phyloP scores from a whole-genome alignment of 2,888 invertebrate species.

The Hirtodrosophila trivittata region DNA sequence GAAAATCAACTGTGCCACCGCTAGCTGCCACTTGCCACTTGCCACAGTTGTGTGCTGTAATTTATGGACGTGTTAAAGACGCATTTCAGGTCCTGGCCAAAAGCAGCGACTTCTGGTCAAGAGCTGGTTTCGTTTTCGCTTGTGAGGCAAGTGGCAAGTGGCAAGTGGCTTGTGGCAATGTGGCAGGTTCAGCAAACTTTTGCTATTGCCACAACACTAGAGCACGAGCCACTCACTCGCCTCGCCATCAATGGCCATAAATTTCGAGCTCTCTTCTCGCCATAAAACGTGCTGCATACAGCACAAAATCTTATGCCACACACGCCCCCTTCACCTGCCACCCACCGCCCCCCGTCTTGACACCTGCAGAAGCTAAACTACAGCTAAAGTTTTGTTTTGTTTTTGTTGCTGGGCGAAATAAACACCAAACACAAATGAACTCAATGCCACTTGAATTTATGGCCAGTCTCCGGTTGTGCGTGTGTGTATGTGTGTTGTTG shows the following conservation, averaged over 20 bases:
- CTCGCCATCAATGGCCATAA: conserved; percentile 59
- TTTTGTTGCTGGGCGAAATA: conserved; percentile 36
- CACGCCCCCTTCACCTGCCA: background rate
- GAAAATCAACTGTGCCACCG: conserved; percentile 1
- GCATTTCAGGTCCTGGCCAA: conserved; percentile 6
- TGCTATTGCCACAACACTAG: conserved; percentile 36
- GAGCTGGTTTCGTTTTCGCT: conserved; percentile 29
- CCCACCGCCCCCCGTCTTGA: background rate
- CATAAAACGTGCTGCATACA: conserved; percentile 53
- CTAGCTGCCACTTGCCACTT: conserved; percentile 7
- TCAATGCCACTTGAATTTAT: conserved; percentile 59
- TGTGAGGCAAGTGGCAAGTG: conserved; percentile 28
- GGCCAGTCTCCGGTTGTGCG: conserved; percentile 45
- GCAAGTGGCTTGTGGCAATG: conserved; percentile 38
- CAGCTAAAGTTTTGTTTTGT: conserved; percentile 33
- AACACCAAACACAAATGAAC: conserved; percentile 42
- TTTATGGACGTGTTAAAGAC: conserved; percentile 51
- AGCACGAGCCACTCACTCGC: conserved; percentile 54
- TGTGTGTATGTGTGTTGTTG: conserved; percentile 7
- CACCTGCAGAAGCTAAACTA: conserved; percentile 37
- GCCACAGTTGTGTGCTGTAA: conserved; percentile 24
- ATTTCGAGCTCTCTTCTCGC: conserved; percentile 49
- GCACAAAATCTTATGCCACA: conserved; percentile 36
- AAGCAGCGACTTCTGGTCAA: conserved; percentile 8
- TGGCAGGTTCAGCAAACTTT: conserved; percentile 65